Base-by-base conservation (phyloP, 1,140 invertebrate genomes). In the Argopecten irradians region DNA sequence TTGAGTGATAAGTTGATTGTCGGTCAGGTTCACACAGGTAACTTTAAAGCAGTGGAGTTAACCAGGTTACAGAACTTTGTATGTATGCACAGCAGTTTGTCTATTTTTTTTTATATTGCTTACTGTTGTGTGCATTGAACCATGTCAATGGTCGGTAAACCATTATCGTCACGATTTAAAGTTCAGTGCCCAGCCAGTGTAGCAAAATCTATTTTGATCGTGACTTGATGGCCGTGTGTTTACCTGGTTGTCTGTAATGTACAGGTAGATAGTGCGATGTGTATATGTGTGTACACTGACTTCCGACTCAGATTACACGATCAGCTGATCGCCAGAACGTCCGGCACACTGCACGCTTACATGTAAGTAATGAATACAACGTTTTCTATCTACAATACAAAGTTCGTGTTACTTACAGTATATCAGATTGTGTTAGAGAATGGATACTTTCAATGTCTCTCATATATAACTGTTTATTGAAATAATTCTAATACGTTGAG, bases 271-370 rank as follows among this genome's bases (percentile, higher is more conserved):
- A 46, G 19, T 46, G 13, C 43, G 14, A 22, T 46, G 43, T 46
- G 43, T 16, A 71, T 46, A 11, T 71, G 22, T 71, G 22, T 71
- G 43, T 71, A 16, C 55, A 71, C 28, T n/a, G 5, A 3, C 55
- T 71, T 28, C 55, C 55, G 55, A 28, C 11, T 28, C 55, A 28
- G 9, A 46, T 46, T 46, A 46, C 19, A 46, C 19, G 43, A 46
- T 46, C 55, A 71, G 55, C 55, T 71, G 55, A 71, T 71, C 55
- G 55, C n/a, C 55, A 28, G 55, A n/a, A 71, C 55, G 55, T 71
- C 22, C 55, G 55, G 55, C 11, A 22, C 28, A 28, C 22, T 71
- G 5, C 55, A 28, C 0, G 2, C n/a, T 71, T 71, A 5, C n/a
- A 71, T 3, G 55, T 71, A 71, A 71, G 55, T 71, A 71, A 71